Evolutionary conservation across 2,888 invertebrate species (phyloP), one percentile per base, ranked within the genome.

Genomic region (Polymixis flavicincta): DNA sequence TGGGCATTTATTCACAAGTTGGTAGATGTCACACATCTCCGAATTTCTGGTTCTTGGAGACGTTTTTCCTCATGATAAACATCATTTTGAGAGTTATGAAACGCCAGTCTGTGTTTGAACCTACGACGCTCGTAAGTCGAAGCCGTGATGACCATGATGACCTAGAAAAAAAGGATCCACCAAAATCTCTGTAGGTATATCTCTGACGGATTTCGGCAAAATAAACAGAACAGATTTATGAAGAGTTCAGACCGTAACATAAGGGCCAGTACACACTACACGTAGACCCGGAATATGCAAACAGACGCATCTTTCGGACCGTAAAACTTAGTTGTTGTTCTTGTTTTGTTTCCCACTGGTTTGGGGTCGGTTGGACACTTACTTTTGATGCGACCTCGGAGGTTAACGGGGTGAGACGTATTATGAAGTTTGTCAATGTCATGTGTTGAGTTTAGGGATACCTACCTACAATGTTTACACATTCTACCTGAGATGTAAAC

Each of bases 311-410:
- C 82, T 52, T 74, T 74, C n/a, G 48, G 66, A 61, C 74, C 66
- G 64, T 76, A 59, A 76, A 85, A 82, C 65, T 84, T 86, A 57
- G 48, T 72, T 82, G 71, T 78, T 85, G 67, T 86, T 70, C 71
- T 86, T 75, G 74, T 86, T 80, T 74, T 68, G 71, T 82, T 76
- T 59, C 13, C 64, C 70, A 50, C 66, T 61, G 32, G 57, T 82
- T 81, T 67, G 63, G 71, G 72, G 65, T 45, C 42, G 50, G 61
- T 50, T 71, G 74, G 68, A 60, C 71, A 73, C 72, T 76, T 66
- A 71, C 73, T 75, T 87, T 69, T 76, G 52, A 78, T 85, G 66
- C 42, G 61, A 78, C 82, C 64, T 82, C 55, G 22, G 61, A 71
- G 74, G 70, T 64, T 76, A 82, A 78, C 70, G 65, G 66, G 54